phyloP scores from a whole-genome alignment of 2,797 vertebrate species.

The Enteromius viviparus region DNA sequence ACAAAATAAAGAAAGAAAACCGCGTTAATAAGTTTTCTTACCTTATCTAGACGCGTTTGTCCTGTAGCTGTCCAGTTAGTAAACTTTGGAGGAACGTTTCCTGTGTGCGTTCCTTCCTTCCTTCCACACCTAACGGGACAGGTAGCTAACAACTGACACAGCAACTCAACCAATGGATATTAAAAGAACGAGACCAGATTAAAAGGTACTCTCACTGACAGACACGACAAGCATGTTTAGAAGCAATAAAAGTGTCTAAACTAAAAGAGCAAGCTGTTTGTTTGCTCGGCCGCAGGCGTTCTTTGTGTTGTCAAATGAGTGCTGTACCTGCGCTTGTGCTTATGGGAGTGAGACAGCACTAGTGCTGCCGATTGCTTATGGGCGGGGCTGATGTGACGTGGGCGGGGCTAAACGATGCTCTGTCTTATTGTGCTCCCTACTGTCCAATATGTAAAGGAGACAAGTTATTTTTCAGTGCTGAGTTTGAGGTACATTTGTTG shows the following conservation, averaged over 20 bases:
- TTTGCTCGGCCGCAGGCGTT: neutral
- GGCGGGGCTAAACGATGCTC: conserved; percentile 26
- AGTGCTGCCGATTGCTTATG: neutral
- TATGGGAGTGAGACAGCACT: conserved; percentile 4
- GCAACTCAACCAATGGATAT: conserved; percentile 3
- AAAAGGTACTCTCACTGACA: neutral
- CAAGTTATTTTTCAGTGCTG: neutral
- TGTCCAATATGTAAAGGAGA: neutral
- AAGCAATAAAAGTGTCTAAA: neutral
- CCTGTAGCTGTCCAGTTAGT: neutral
- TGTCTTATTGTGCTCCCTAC: conserved; percentile 51
- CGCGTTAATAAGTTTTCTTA: conserved; percentile 4
- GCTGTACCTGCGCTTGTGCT: conserved; percentile 27
- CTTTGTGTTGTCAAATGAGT: conserved; percentile 15
- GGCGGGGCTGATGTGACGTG: neutral
- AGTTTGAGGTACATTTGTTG: neutral
- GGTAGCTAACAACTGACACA: conserved; percentile 8
- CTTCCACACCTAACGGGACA: conserved; percentile 42
- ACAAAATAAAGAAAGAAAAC: neutral
- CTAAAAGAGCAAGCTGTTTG: neutral
- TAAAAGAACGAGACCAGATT: neutral
- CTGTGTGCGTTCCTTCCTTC: neutral
- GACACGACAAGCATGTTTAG: neutral
- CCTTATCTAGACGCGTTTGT: conserved; percentile 34
- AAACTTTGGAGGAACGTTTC: conserved; percentile 31